phyloP scores from a whole-genome alignment of 2,888 invertebrate genomes.

The Hirtodrosophila confusa region DNA sequence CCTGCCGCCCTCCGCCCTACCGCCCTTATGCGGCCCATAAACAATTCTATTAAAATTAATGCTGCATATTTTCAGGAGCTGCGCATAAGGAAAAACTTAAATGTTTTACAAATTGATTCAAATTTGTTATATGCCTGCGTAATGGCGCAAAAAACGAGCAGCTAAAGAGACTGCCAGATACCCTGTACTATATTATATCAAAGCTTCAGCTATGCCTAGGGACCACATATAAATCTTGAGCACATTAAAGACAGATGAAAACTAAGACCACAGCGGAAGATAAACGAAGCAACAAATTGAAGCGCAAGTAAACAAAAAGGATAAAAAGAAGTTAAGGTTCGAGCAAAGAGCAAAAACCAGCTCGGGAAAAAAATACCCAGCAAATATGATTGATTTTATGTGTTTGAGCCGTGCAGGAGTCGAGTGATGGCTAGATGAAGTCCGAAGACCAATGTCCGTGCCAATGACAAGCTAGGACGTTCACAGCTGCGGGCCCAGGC shows the following conservation, averaged over 20 bases:
- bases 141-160: slow-evolving; percentile 20
- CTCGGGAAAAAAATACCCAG: slow-evolving; percentile 24
- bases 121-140: slow-evolving; percentile 60
- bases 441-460: slow-evolving; percentile 28
- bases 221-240: not conserved
- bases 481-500: slow-evolving; percentile 26
- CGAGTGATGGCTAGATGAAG: slow-evolving; percentile 12
- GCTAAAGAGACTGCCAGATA: slow-evolving; percentile 27
- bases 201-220: too few species aligned
- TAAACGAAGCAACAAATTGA: slow-evolving; percentile 61
- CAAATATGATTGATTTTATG: slow-evolving; percentile 80
- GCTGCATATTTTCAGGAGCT: slow-evolving; percentile 68
- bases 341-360: slow-evolving; percentile 14
- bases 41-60: slow-evolving; percentile 79
- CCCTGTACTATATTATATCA: slow-evolving; percentile 23
- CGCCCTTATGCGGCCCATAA: slow-evolving; percentile 57
- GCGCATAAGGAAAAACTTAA: slow-evolving; percentile 55
- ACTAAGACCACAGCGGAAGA: slow-evolving; percentile 13
- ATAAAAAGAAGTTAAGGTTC: slow-evolving; percentile 9
- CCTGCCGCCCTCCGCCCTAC: slow-evolving; percentile 6
- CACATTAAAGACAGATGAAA: slow-evolving; percentile 2
- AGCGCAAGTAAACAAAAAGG: slow-evolving; percentile 43
- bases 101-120: slow-evolving; percentile 69
- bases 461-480: slow-evolving; percentile 42
- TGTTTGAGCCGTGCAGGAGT: slow-evolving; percentile 53